phyloP scores from a whole-genome alignment of 1,140 invertebrate species.

The Chrysoperla carnea region DNA sequence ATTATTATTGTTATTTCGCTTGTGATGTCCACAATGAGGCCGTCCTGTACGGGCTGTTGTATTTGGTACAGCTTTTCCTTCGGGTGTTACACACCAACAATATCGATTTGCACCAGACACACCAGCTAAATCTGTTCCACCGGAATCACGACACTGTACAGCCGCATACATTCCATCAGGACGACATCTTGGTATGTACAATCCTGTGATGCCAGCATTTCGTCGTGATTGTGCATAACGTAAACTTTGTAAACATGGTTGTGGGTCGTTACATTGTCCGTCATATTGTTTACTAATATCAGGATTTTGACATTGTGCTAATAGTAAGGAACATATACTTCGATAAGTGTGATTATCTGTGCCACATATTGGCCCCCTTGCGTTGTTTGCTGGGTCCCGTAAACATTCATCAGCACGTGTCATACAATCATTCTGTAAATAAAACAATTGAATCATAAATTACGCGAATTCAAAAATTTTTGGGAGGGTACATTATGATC shows the following conservation, averaged over 20 bases:
- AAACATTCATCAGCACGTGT: too few species aligned
- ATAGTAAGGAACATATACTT: conserved; percentile 54
- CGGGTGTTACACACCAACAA: conserved; percentile 70
- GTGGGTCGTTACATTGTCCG: conserved; percentile 2
- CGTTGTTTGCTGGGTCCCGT: too few species aligned
- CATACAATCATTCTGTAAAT: too few species aligned
- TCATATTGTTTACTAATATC: neutral
- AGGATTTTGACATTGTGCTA: conserved; percentile 42
- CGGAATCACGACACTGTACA: conserved; percentile 62
- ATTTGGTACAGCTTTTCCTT: conserved; percentile 58
- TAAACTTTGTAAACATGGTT: conserved; percentile 1
- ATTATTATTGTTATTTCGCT: neutral
- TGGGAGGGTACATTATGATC: too few species aligned
- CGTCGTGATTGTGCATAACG: conserved; percentile 5
- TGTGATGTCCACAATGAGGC: conserved; percentile 38
- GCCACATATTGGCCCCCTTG: conserved; percentile 32
- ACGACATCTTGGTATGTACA: conserved; percentile 52
- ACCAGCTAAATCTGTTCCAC: conserved; percentile 32
- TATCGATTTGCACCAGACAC: conserved; percentile 15
- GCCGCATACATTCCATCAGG: conserved; percentile 65
- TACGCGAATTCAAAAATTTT: too few species aligned
- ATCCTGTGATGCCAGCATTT: conserved; percentile 17
- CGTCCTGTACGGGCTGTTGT: conserved; percentile 46
- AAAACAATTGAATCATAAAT: too few species aligned
- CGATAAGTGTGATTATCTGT: conserved; percentile 64